These are phyloP conservation scores for Agonopterix alstromeriana DNA, from an alignment of 2,888 invertebrate genomes.

Conservation along the genomic window DNA sequence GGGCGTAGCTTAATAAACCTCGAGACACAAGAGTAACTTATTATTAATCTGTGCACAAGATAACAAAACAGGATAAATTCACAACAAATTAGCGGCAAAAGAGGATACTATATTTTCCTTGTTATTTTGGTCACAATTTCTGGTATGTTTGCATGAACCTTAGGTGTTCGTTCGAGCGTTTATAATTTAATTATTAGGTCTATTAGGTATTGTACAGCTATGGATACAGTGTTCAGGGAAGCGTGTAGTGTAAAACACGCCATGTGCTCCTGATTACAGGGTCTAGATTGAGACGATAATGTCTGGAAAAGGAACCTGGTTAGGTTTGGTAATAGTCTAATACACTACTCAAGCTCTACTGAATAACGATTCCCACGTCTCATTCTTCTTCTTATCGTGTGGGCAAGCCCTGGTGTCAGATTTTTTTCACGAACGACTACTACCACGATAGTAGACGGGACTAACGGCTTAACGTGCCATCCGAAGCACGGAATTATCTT, in stretches of 20 bases:
- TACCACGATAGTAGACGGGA: too few species aligned
- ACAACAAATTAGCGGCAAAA: too few species aligned
- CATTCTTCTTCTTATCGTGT: too few species aligned
- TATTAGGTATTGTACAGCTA: constrained; percentile 37
- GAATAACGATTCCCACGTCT: not conserved
- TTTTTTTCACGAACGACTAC: too few species aligned
- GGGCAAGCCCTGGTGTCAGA: too few species aligned
- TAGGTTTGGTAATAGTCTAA: not conserved
- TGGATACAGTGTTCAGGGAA: constrained; percentile 50
- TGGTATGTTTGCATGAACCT: constrained; percentile 21
- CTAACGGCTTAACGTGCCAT: too few species aligned
- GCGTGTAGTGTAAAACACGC: constrained; percentile 28
- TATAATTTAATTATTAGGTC: constrained; percentile 59
- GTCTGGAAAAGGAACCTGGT: not conserved
- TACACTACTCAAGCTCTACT: not conserved
- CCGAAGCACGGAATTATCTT: too few species aligned
- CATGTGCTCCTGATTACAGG: not conserved
- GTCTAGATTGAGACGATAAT: not conserved
- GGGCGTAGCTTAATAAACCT: too few species aligned
- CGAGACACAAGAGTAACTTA: too few species aligned
- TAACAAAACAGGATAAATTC: too few species aligned
- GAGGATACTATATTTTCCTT: not conserved
- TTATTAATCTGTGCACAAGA: too few species aligned
- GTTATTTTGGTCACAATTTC: constrained; percentile 8
- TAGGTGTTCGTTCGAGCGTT: constrained; percentile 49